phyloP scores from a whole-genome alignment of 2,797 vertebrate genomes.

The Dermochelys coriacea region DNA sequence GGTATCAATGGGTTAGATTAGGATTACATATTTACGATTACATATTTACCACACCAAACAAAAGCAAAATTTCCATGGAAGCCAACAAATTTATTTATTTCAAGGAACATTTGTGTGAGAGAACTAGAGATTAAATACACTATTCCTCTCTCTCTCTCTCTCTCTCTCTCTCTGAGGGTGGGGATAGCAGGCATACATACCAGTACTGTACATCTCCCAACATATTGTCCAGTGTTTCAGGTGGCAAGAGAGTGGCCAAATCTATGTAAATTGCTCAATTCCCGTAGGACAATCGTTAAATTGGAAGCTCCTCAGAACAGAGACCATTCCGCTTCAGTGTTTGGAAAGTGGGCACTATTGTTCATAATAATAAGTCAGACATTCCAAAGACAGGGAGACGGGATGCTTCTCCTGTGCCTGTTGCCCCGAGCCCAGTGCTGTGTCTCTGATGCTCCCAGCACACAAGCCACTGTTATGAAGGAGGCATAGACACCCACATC shows the following conservation, averaged over 20 bases:
- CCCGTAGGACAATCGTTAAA: neutral
- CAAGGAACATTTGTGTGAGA: slow-evolving; percentile 46
- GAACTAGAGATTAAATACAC: slow-evolving; percentile 40
- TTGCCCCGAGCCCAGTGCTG: slow-evolving; percentile 28
- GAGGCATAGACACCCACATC: slow-evolving; percentile 36
- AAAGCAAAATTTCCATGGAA: slow-evolving; percentile 41
- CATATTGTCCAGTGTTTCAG: neutral
- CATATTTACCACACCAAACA: slow-evolving; percentile 36
- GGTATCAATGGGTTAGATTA: slow-evolving; percentile 17
- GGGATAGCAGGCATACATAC: neutral
- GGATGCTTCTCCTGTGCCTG: neutral
- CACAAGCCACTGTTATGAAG: slow-evolving; percentile 57
- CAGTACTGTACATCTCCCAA: neutral
- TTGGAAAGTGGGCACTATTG: slow-evolving; percentile 23
- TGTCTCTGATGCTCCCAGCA: slow-evolving; percentile 34
- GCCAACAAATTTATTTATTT: slow-evolving; percentile 53
- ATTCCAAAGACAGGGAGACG: neutral
- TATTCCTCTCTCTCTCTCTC: neutral
- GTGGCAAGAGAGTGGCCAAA: slow-evolving; percentile 21
- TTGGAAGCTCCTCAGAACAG: neutral
- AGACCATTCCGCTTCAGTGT: neutral
- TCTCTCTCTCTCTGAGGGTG: neutral
- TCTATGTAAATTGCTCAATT: neutral
- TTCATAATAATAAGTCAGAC: neutral
- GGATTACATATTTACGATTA: slow-evolving; percentile 29